phyloP scores from a whole-genome alignment of 2,113 vertebrate species.

The Telmatochromis bifrenatus region DNA sequence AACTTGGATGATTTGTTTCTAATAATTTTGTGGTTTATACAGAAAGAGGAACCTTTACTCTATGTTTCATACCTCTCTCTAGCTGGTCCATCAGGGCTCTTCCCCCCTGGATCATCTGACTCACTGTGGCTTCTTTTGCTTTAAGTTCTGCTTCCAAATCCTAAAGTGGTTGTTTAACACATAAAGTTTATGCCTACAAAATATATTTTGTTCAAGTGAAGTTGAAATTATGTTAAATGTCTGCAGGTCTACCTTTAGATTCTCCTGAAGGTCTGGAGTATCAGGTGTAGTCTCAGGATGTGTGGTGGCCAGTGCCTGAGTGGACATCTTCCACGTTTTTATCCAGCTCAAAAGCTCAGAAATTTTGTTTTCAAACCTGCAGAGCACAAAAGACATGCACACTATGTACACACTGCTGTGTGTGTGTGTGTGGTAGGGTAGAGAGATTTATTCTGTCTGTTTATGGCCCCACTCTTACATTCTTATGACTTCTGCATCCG shows the following conservation, averaged over 20 bases:
- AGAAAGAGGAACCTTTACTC: not conserved
- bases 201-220: not conserved
- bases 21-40: not conserved
- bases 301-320: constrained; percentile 73
- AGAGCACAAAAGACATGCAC: not conserved
- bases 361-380: constrained; percentile 80
- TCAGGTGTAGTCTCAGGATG: constrained; percentile 76
- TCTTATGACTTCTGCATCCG: constrained; percentile 77
- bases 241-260: constrained; percentile 76
- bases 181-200: not conserved
- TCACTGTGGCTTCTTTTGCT: constrained; percentile 67
- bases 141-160: constrained; percentile 72
- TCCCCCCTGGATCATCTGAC: constrained; percentile 71
- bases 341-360: constrained; percentile 80
- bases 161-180: constrained; percentile 60
- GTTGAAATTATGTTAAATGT: not conserved
- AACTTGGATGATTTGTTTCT: not conserved
- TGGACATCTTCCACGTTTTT: constrained; percentile 73
- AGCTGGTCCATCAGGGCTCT: constrained; percentile 77
- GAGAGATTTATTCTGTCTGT: not conserved
- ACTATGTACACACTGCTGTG: not conserved
- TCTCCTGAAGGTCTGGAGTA: constrained; percentile 71
- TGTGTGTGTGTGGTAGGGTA: not conserved
- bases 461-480: constrained; percentile 67
- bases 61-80: constrained; percentile 76